Conservation (phyloP, 2,797 vertebrate species). For the Sebastes jordani region DNA sequence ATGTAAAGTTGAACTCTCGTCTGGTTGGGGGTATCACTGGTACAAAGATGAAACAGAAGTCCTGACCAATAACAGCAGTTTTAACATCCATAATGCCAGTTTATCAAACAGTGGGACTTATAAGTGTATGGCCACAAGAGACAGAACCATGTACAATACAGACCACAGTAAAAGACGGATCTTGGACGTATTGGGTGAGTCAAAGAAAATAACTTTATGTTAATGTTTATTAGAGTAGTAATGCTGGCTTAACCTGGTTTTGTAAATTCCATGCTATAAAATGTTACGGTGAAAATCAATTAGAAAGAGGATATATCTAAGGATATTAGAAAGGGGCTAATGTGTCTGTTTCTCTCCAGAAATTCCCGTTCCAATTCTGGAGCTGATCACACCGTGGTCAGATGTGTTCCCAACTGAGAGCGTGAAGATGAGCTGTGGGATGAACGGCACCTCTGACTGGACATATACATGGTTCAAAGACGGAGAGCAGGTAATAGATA, state of each 20-base stretch:
- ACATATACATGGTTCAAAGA: constrained; percentile 54
- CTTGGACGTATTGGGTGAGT: constrained; percentile 36
- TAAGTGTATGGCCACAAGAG: constrained; percentile 43
- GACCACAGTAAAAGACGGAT: not conserved
- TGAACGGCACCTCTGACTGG: constrained; percentile 48
- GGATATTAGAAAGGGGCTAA: not conserved
- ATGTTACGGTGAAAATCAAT: not conserved
- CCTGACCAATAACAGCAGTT: fast-evolving
- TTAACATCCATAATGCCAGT: fast-evolving
- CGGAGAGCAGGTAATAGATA: fast-evolving
- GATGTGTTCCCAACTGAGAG: constrained; percentile 71
- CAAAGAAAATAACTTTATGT: not conserved
- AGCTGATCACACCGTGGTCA: constrained; percentile 31
- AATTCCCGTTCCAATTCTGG: constrained; percentile 58
- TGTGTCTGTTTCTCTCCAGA: constrained; percentile 32
- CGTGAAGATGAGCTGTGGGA: constrained; percentile 53
- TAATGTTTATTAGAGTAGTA: not conserved
- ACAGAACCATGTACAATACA: not conserved
- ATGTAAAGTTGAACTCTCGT: constrained; percentile 17
- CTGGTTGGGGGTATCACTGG: constrained; percentile 57
- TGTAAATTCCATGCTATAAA: not conserved
- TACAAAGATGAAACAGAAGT: not conserved
- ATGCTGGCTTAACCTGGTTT: not conserved
- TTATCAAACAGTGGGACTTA: not conserved
- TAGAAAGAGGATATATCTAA: not conserved